These are phyloP conservation scores for Oryzias javanicus DNA, from an alignment of 2,113 vertebrate genomes.

Conservation along the genomic window DNA sequence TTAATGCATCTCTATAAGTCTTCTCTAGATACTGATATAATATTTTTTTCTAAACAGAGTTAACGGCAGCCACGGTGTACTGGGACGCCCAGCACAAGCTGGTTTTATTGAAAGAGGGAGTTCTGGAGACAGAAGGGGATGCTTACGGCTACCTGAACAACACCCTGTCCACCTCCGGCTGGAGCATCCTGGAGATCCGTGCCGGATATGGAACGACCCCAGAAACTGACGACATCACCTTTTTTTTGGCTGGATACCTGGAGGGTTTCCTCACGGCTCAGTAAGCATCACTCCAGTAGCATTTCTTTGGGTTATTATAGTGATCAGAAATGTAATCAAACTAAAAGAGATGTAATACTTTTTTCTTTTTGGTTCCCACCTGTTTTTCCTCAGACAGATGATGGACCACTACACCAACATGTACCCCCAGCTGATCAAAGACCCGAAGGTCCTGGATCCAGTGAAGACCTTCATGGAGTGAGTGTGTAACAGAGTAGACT, in stretches of 20 bases:
- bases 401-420: slow-evolving; percentile 86
- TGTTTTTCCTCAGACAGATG: slow-evolving; percentile 79
- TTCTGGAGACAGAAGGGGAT: slow-evolving; percentile 80
- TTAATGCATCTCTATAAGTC: no score
- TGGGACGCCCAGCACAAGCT: slow-evolving; percentile 78
- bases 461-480: slow-evolving; percentile 84
- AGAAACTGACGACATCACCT: slow-evolving; percentile 79
- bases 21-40: neutral
- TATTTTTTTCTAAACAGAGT: slow-evolving; percentile 19
- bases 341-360: neutral
- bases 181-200: slow-evolving; percentile 87
- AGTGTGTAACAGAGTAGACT: slow-evolving; percentile 31
- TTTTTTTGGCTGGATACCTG: slow-evolving; percentile 87
- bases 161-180: slow-evolving; percentile 79
- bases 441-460: slow-evolving; percentile 54
- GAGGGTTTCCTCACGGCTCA: slow-evolving; percentile 89
- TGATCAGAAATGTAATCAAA: neutral
- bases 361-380: neutral
- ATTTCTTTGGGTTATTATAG: neutral
- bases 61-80: slow-evolving; percentile 79
- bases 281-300: slow-evolving; percentile 69
- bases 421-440: slow-evolving; percentile 84
- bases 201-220: slow-evolving; percentile 82
- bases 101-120: slow-evolving; percentile 74
- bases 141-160: slow-evolving; percentile 88